These are phyloP conservation scores for Enhydra lutris DNA, from an alignment of 2,113 vertebrate species.

Conservation along the genomic window DNA sequence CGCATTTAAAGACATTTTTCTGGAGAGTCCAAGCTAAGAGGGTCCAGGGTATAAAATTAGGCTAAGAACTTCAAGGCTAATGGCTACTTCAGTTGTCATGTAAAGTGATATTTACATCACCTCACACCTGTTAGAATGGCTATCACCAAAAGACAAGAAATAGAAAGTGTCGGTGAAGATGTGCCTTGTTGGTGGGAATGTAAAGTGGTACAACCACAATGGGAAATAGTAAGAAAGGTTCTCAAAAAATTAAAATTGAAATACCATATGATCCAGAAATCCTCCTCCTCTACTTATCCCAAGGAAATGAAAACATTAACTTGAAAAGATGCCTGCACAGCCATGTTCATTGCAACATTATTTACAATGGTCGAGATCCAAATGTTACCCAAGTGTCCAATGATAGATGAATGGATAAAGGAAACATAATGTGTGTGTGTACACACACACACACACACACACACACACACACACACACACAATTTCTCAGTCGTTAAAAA, in stretches of 20 bases:
- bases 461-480: not conserved
- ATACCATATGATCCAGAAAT: not conserved
- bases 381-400: not conserved
- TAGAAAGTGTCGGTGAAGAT: not conserved
- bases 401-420: not conserved
- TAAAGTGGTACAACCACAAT: not conserved
- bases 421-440: not conserved
- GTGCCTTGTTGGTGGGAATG: not conserved
- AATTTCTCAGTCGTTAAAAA: not conserved
- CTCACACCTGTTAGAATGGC: not conserved
- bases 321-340: not conserved
- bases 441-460: not conserved
- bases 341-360: not conserved
- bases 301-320: not conserved
- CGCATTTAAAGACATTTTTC: not conserved
- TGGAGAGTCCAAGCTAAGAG: not conserved
- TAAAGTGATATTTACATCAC: not conserved
- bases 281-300: not conserved
- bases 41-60: not conserved
- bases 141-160: not conserved
- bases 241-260: not conserved
- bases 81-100: not conserved
- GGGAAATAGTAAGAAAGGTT: not conserved
- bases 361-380: not conserved
- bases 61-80: not conserved